Evolutionary conservation across 37 sponge, comb jelly and placozoan species (phyloP).

Genomic region (Halisarca cf. caerulea): DNA sequence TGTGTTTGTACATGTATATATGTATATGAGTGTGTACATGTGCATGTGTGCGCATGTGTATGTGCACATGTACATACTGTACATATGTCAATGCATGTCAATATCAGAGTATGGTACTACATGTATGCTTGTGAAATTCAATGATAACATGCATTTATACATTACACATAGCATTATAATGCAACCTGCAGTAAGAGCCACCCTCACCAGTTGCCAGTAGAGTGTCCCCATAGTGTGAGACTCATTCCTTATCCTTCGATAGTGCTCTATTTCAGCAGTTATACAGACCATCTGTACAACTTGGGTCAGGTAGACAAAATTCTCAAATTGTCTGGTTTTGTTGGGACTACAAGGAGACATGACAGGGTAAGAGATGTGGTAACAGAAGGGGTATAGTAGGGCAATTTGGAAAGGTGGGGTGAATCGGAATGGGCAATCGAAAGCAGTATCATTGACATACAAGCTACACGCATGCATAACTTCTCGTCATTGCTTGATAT

Average conservation of each 20-base stretch:
- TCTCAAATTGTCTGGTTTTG: conserved; percentile 54
- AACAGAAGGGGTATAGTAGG: not conserved
- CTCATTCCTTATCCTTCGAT: conserved; percentile 71
- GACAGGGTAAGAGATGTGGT: not conserved
- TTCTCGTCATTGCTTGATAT: too few species aligned
- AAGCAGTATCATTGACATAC: too few species aligned
- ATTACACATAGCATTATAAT: too few species aligned
- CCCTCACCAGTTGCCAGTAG: conserved; percentile 93
- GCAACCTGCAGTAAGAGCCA: too few species aligned
- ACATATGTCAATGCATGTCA: not conserved
- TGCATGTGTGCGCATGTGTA: not conserved
- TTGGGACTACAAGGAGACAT: conserved; percentile 44
- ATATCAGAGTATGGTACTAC: too few species aligned
- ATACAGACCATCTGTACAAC: conserved; percentile 88
- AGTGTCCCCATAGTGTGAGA: conserved; percentile 88
- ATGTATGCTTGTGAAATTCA: too few species aligned
- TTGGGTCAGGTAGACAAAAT: conserved; percentile 90
- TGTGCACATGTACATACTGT: not conserved
- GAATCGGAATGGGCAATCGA: too few species aligned
- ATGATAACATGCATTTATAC: too few species aligned
- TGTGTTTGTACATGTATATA: not conserved
- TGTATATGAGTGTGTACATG: not conserved
- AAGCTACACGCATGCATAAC: too few species aligned
- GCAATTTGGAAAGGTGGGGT: too few species aligned
- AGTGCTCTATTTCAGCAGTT: conserved; percentile 87